Conservation (phyloP, 1,140 invertebrate species). For the Sarcophaga bullata region DNA sequence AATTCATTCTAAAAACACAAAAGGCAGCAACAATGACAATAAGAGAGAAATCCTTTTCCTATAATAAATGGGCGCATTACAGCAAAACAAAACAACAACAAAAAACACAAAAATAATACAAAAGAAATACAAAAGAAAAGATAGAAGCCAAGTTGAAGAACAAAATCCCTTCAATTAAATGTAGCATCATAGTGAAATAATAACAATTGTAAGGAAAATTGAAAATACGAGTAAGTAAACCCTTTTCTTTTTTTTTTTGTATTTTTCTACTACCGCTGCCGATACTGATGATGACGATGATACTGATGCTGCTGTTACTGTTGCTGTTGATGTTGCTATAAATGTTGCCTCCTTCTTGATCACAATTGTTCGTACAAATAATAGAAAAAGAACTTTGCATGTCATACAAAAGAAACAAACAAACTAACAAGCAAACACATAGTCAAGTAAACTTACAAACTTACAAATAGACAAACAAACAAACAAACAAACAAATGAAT, state of each 20-base stretch:
- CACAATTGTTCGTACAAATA: conserved; percentile 7
- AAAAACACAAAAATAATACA: neutral
- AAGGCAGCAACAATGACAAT: neutral
- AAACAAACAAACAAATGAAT: conserved; percentile 1
- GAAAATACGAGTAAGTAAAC: neutral
- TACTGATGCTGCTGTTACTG: too few relatives aligned
- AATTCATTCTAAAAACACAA: neutral
- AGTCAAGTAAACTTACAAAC: neutral
- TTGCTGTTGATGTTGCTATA: too few relatives aligned
- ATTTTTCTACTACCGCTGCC: too few relatives aligned
- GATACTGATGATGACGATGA: too few relatives aligned
- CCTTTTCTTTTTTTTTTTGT: too few relatives aligned
- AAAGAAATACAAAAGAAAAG: neutral
- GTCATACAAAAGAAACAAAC: conserved; percentile 29
- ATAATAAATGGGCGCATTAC: neutral
- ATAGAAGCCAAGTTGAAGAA: too few relatives aligned
- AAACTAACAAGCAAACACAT: neutral
- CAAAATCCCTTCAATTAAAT: conserved; percentile 1
- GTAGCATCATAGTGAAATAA: neutral
- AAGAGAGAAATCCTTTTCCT: conserved; percentile 8
- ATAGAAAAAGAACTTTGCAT: conserved; percentile 30
- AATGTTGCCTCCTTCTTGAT: neutral
- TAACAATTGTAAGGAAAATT: conserved; percentile 14
- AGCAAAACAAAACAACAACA: neutral
- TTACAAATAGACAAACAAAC: neutral